Evolutionary conservation across 2,113 vertebrate species (phyloP), one percentile per base, ranked within the genome.

Genomic region (Gasterosteus aculeatus): DNA sequence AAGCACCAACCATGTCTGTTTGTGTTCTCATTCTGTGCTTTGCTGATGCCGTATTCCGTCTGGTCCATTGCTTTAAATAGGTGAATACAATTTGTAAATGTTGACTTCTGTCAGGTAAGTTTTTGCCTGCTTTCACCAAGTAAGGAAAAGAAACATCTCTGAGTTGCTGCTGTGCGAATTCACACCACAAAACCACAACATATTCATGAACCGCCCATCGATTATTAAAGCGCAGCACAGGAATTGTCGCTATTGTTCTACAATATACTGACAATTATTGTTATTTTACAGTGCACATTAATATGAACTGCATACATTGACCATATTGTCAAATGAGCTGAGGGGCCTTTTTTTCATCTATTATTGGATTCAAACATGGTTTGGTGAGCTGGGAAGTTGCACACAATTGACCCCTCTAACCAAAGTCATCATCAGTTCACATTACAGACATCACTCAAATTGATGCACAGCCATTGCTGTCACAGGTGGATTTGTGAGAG

Each of bases 21-120:
- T 89, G 78, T 89, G 80, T 86, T 91, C 80, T 82, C 44, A 44
- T 42, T 80, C 69, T 49, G 33, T 16, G 57, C 67, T 83, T 82
- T 84, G 60, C 71, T 83, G 64, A 46, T 64, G 75, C 75, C 71
- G 82, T 68, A 44, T 85, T 87, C 69, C 72, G 38, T 79, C 58
- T 85, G 79, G 77, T 82, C 83, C 54, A 61, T 53, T 70, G 72
- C 67, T 82, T 89, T 76, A 76, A 79, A 67, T 26, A 78, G 74
- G 79, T 87, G 84, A 89, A 85, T 59, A 51, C 80, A 81, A 84
- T 87, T 89, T 89, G 83, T 85, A 89, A 89, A 86, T 75, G 78
- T 74, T 86, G 83, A 85, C 87, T 82, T 69, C 69, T 87, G 81
- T 85, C 81, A 77, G 58, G 15, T 70, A 78, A 42, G 46, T 79